Evolutionary conservation across 2,113 vertebrate genomes (phyloP).

Genomic region (Burhinus oedicnemus): DNA sequence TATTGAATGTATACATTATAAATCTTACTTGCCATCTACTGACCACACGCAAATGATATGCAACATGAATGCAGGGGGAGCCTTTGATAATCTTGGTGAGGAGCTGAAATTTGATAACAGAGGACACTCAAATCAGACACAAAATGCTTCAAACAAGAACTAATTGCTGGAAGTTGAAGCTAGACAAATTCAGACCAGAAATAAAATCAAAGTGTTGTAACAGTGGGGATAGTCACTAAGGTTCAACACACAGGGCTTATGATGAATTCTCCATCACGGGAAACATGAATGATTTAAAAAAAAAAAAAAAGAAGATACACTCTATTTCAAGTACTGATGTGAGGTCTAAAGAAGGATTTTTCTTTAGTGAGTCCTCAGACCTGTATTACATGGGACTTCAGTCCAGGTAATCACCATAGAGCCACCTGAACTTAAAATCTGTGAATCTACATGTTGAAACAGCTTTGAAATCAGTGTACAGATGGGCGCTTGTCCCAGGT

Average conservation of each 20-base stretch:
- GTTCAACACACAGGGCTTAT: not conserved
- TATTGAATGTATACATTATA: not conserved
- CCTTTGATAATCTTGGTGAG: not conserved
- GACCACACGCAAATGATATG: not conserved
- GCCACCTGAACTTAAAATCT: not conserved
- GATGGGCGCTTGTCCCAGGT: not conserved
- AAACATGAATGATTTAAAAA: not conserved
- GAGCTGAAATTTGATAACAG: not conserved
- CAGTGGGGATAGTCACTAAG: not conserved
- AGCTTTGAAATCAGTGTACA: not conserved
- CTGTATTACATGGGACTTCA: not conserved
- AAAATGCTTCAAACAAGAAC: not conserved
- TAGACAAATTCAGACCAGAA: not conserved
- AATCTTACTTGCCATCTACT: not conserved
- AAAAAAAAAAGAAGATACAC: not conserved
- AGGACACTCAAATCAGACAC: not conserved
- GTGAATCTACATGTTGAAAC: not conserved
- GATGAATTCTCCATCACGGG: not conserved
- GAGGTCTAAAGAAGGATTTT: not conserved
- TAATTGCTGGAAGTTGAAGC: not conserved
- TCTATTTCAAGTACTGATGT: not conserved
- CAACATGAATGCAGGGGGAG: not conserved
- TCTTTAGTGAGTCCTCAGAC: not conserved
- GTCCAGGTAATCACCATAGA: not conserved
- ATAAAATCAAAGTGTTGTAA: not conserved